Evolutionary conservation across 2,888 invertebrate genomes (phyloP).

Genomic region (Netelia fuscicornis): DNA sequence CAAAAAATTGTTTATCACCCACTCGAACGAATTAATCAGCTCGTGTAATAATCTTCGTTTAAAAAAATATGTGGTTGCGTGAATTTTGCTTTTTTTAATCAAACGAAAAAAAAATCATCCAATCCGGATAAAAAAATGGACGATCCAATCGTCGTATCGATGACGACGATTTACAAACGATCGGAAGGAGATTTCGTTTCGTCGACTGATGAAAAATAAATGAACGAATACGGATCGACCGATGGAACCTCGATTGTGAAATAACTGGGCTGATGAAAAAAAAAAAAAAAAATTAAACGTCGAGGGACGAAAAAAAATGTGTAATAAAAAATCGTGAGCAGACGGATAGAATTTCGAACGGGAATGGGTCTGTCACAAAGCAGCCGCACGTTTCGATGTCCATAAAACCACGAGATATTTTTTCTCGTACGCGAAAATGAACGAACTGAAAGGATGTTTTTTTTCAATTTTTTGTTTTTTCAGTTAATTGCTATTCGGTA

Average conservation of each 20-base stretch:
- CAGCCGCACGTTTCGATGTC: constrained; percentile 26
- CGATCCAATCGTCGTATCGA: too few relatives aligned
- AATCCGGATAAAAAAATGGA: too few relatives aligned
- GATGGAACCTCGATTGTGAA: not conserved
- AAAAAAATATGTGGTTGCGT: too few relatives aligned
- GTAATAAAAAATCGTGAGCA: not conserved
- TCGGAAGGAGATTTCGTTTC: too few relatives aligned
- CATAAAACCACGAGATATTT: constrained; percentile 6
- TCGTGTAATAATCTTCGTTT: too few relatives aligned
- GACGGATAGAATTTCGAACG: constrained; percentile 15
- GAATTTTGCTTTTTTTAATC: too few relatives aligned
- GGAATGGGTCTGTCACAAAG: constrained; percentile 26
- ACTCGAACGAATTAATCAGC: too few relatives aligned
- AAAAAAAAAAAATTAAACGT: constrained; percentile 27
- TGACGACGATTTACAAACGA: too few relatives aligned
- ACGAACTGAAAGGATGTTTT: constrained; percentile 9
- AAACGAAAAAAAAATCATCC: too few relatives aligned
- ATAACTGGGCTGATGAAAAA: constrained; percentile 26
- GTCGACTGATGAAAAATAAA: not conserved
- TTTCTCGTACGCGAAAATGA: constrained; percentile 13
- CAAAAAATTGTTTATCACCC: too few relatives aligned
- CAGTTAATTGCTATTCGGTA: constrained; percentile 47
- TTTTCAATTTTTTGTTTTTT: too few relatives aligned
- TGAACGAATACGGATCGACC: not conserved
- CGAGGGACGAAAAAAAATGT: constrained; percentile 33